Conservation (phyloP, 2,888 invertebrate species). For the Drosophila melanosoma region DNA sequence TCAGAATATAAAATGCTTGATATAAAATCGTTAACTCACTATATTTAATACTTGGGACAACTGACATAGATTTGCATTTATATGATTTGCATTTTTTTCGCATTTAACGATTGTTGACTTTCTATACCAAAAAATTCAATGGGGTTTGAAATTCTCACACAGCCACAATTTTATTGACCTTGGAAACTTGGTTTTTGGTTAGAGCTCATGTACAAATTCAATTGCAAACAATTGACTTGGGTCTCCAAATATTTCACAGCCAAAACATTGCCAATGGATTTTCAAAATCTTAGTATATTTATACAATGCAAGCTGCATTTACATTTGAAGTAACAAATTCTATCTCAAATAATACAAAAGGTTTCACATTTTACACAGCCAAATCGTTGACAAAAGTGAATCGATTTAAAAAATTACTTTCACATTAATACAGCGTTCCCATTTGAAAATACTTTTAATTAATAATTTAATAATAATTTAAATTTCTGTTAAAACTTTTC, state of each 20-base stretch:
- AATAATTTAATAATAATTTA: too few relatives aligned
- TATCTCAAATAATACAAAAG: neutral
- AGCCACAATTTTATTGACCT: neutral
- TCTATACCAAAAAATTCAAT: neutral
- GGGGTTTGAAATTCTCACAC: neutral
- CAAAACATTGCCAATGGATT: neutral
- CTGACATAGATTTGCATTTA: neutral
- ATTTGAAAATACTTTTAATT: neutral
- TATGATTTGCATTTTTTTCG: neutral
- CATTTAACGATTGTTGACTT: neutral
- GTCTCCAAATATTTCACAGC: neutral
- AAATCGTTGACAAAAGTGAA: neutral
- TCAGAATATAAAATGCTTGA: neutral
- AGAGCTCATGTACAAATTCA: neutral
- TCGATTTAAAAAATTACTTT: neutral
- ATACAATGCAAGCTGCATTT: neutral
- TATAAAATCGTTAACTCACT: neutral
- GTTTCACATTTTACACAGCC: neutral
- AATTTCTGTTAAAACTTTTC: neutral
- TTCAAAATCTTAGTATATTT: neutral
- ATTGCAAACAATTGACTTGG: neutral
- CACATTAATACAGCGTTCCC: neutral
- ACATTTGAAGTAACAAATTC: neutral
- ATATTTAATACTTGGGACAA: neutral
- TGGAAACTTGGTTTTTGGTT: neutral